Evolutionary conservation across 2,797 vertebrate genomes (phyloP), one percentile per base, ranked within the genome.

Genomic region (Phalloptychus januarius): DNA sequence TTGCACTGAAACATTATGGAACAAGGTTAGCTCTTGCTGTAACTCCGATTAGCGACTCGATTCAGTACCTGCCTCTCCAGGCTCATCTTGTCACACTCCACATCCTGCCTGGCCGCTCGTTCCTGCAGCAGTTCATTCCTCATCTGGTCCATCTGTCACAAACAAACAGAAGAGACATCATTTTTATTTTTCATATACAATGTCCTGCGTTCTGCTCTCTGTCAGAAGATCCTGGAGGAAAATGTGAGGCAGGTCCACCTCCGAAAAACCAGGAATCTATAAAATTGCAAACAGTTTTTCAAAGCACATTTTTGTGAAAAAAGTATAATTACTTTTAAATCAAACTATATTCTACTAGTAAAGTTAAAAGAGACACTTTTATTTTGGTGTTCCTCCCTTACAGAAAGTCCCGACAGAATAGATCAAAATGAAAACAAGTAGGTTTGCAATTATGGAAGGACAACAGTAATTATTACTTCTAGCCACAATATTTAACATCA

Each of bases 61-160:
- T 36, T 78, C 50, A 48, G 75, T 79, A 87, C 88, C 76, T 99
- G 98, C 92, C 98, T 97, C 95, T 99, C 98, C 93, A 99, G 93
- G 0, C 97, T 97, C 76, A 95, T 96, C 94, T 98, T 99, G 95
- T 99, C 98, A 92, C 97, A 99, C 90, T 99, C 98, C 93, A 99
- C 91, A 83, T 99, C 97, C 88, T 99, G 98, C 61, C 95, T 96
- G 58, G 86, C 78, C 1, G 95, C 94, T 94, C 96, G 96, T 93
- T 99, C 98, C 91, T 98, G 97, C 86, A 97, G 94, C 7, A 99
- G 92, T 70, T 99, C 98, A 0, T 73, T 95, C 85, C 98, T 96
- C 92, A 97, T 96, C 93, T 97, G 97, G 86, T 99, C 98, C 90
- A 97, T 96, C 98, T 99, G 80, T 86, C 75, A 77, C 4, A 75